These are phyloP conservation scores for Platyrinchus mystaceus DNA, from an alignment of 2,797 vertebrate genomes.

Conservation along the genomic window DNA sequence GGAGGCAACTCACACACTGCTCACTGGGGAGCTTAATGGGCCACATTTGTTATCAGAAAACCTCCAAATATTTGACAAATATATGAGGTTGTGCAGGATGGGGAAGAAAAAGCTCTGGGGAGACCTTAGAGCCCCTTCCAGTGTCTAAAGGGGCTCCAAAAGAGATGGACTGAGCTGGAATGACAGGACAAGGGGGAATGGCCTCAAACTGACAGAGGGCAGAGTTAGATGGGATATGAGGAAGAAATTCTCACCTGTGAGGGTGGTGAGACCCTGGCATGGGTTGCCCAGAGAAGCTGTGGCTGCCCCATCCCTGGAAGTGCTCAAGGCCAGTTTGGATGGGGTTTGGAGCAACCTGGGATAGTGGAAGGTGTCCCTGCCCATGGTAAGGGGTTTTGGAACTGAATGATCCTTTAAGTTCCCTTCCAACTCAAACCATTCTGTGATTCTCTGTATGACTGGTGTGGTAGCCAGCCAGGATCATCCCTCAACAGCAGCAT, in stretches of 20 bases:
- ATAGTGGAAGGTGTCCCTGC: not conserved
- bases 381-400: not conserved
- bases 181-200: not conserved
- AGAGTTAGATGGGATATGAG: not conserved
- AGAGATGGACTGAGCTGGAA: not conserved
- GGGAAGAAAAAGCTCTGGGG: not conserved
- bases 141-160: not conserved
- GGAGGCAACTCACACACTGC: fast-evolving
- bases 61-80: not conserved
- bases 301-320: not conserved
- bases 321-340: not conserved
- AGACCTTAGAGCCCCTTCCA: not conserved
- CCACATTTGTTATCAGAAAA: not conserved
- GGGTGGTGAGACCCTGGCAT: not conserved
- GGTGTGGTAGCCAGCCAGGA: not conserved
- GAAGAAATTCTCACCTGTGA: not conserved
- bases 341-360: not conserved
- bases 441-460: no score
- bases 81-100: not conserved
- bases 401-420: not conserved
- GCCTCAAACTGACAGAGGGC: not conserved
- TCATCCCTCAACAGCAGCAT: not conserved
- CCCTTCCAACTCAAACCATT: not conserved
- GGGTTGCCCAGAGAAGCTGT: not conserved
- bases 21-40: not conserved